Evolutionary conservation across 2,888 invertebrate genomes (phyloP), one percentile per base, ranked within the genome.

Genomic region (Elmis aenea): DNA sequence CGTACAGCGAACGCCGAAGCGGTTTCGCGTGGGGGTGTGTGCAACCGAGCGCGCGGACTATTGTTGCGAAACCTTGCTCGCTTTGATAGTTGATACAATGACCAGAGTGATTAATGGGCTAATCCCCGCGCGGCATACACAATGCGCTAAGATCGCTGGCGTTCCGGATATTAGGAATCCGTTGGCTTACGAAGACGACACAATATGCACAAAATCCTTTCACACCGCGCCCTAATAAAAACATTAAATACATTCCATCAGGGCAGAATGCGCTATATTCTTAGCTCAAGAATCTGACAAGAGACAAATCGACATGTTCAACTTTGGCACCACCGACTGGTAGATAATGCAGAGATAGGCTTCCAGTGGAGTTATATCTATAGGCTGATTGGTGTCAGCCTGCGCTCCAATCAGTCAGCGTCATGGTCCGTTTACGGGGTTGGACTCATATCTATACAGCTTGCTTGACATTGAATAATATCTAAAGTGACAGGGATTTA

Each of bases 31-130:
- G 52, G 58, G 61, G 59, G 59, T 60, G 59, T 61, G 62, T 57
- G 56, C 63, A 61, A 48, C 52, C 55, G 53, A 62, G 62, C 62
- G 63, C 55, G 56, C 60, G 55, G 60, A 58, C 62, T 57, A 64
- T 64, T 67, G 66, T 66, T 65, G 65, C 64, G 65, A 63, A 60
- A 64, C 66, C 64, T 65, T 62, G 64, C 65, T 60, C 63, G 65
- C 64, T 68, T 68, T 68, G 68, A 68, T 69, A 69, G 68, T 68
- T 68, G 69, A 69, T 69, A 69, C 69, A 69, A 69, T 69, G 69
- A 69, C 68, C 68, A 60, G 57, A 46, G 67, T 68, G 69, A 69
- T 69, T 67, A 69, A 69, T 69, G 68, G 64, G 58, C 62, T 68
- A 67, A 69, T 67, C 67, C 67, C 66, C 64, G 65, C 64, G 63